Evolutionary conservation across 2,888 invertebrate genomes (phyloP).

Genomic region (Parelbella ahira): DNA sequence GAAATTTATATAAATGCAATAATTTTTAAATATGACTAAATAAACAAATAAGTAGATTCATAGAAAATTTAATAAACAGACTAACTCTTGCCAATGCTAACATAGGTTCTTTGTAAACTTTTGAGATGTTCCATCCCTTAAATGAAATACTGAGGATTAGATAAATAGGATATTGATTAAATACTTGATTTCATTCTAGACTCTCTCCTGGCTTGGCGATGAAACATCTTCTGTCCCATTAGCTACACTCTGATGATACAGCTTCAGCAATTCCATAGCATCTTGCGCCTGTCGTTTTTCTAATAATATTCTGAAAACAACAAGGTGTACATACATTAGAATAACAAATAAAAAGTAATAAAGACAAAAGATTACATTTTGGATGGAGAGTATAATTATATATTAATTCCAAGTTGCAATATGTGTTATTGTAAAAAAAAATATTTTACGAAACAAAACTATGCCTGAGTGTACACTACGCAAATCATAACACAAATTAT

Average conservation of each 20-base stretch:
- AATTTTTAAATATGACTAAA: too few species aligned
- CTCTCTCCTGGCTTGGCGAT: constrained; percentile 69
- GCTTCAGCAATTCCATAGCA: constrained; percentile 90
- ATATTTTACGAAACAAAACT: too few species aligned
- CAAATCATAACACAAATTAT: constrained; percentile 1
- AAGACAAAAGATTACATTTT: too few species aligned
- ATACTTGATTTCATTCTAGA: constrained; percentile 40
- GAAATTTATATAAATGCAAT: too few species aligned
- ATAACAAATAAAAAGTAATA: too few species aligned
- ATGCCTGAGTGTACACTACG: too few species aligned
- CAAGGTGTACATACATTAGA: too few species aligned
- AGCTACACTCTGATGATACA: constrained; percentile 82
- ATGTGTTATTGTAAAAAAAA: too few species aligned
- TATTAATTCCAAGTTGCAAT: too few species aligned
- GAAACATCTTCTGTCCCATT: constrained; percentile 75
- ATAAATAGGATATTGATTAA: constrained; percentile 34
- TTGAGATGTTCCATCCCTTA: constrained; percentile 69
- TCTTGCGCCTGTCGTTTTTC: constrained; percentile 93
- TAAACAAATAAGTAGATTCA: too few species aligned
- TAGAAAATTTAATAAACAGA: too few species aligned
- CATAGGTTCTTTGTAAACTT: constrained; percentile 65
- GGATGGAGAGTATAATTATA: too few species aligned
- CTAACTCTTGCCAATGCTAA: constrained; percentile 5
- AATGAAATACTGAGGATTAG: constrained; percentile 60
- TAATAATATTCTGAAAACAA: constrained; percentile 83